phyloP scores from a whole-genome alignment of 2,113 vertebrate species.

The Camelus bactrianus region DNA sequence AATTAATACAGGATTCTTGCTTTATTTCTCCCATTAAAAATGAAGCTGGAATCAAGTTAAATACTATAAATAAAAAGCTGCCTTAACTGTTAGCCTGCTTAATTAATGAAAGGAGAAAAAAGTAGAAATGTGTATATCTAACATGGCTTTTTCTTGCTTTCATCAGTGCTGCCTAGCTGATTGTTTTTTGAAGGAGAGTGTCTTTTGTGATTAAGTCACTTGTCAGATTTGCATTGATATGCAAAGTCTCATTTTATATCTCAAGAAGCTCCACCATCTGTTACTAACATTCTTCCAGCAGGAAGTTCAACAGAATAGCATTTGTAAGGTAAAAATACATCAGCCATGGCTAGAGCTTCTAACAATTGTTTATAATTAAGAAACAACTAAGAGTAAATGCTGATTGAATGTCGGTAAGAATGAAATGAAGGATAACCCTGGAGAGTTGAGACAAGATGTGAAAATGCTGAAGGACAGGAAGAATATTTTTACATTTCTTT shows the following conservation, averaged over 20 bases:
- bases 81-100: constrained; percentile 21
- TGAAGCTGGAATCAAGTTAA: constrained; percentile 23
- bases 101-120: constrained; percentile 70
- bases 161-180: constrained; percentile 52
- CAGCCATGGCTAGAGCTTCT: background rate
- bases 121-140: constrained; percentile 8
- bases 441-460: background rate
- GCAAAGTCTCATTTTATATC: constrained; percentile 70
- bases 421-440: background rate
- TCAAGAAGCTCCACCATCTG: constrained; percentile 75
- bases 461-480: background rate
- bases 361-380: constrained; percentile 56
- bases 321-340: constrained; percentile 72
- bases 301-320: constrained; percentile 66
- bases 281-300: constrained; percentile 63
- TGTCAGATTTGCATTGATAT: constrained; percentile 74
- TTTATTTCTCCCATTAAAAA: constrained; percentile 17
- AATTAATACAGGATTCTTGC: background rate
- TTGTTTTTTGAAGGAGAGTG: constrained; percentile 61
- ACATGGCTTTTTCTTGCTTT: constrained; percentile 56
- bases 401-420: background rate
- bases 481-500: background rate
- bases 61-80: constrained; percentile 57
- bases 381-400: background rate
- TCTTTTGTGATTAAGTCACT: constrained; percentile 67